Base-by-base conservation (phyloP, 2,797 vertebrate species). In the Remorina albescens region DNA sequence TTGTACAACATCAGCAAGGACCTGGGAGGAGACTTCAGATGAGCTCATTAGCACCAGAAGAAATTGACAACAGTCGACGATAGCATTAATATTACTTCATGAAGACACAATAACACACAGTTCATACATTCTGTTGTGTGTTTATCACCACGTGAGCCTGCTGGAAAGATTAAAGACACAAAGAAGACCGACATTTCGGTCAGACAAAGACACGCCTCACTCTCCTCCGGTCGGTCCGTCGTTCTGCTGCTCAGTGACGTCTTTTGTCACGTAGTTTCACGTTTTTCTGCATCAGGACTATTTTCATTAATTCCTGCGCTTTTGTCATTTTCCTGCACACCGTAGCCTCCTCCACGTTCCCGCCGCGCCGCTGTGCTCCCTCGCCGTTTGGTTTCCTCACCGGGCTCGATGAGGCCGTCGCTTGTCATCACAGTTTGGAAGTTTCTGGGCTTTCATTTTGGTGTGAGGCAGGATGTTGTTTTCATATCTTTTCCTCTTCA, bases 401-500 rank as follows among this genome's bases (percentile, higher is more conserved):
- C 82, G 39, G 66, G 9, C 69, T 65, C 62, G 3, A 18, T 36
- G 19, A 30, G 23, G 59, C 62, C 55, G 74, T 72, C 68, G 59
- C 81, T 79, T 71, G 76, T 85, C 80, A 81, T 80, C 85, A 56
- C 13, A 73, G 66, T 82, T 87, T 47, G 76, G 74, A 87, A 80
- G 81, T 84, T 86, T 76, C 55, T 51, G 64, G 8, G 32, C 83
- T 78, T 84, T 84, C 81, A 78, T 84, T 82, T 61, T 13, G 36
- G 63, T 5, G 39, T 0, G 18, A 82, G 76, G 60, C 44, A 30
- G 21, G 72, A 80, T 76, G 77, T 83, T 85, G 67, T 86, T 79
- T 83, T 77, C 77, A 83, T 76, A 74, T 86, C 80, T 72, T 65
- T 62, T 51, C 4, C 77, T 50, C 70, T 32, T 39, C 77, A 85